phyloP scores from a whole-genome alignment of 2,797 vertebrate species.

The Pyrocephalus nanus region DNA sequence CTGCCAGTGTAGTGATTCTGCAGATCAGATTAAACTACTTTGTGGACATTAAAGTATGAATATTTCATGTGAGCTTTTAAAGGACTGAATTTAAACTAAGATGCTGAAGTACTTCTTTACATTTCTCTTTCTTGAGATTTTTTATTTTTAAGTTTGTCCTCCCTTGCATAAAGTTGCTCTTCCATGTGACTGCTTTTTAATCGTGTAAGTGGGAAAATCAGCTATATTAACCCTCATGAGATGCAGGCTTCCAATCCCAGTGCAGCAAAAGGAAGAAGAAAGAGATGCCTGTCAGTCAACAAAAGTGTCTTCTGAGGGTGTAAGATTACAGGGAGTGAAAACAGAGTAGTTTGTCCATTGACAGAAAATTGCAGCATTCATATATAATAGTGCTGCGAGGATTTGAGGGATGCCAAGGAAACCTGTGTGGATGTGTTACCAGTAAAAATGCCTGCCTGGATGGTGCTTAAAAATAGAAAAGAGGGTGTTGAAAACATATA shows the following conservation, averaged over 20 bases:
- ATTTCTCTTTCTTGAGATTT: constrained; percentile 48
- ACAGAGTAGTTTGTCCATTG: constrained; percentile 16
- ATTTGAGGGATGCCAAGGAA: constrained; percentile 13
- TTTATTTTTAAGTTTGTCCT: constrained; percentile 32
- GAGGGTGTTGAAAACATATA: constrained; percentile 36
- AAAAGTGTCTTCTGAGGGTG: not conserved
- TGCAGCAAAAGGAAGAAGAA: constrained; percentile 3
- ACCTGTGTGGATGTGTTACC: constrained; percentile 36
- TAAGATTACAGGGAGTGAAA: constrained; percentile 23
- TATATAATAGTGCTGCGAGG: not conserved
- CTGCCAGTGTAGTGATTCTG: constrained; percentile 58
- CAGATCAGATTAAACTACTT: constrained; percentile 73
- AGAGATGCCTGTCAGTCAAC: not conserved
- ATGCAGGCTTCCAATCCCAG: not conserved
- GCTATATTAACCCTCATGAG: not conserved
- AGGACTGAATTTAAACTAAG: constrained; percentile 67
- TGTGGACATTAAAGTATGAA: constrained; percentile 76
- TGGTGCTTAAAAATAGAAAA: constrained; percentile 46
- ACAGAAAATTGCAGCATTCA: constrained; percentile 20
- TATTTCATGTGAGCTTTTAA: constrained; percentile 73
- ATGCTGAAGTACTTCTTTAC: constrained; percentile 38
- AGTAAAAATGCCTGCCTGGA: not conserved
- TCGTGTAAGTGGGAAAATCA: constrained; percentile 6
- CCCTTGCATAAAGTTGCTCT: not conserved
- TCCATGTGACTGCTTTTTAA: not conserved